Evolutionary conservation across 92 coral and sea anemone species (phyloP).

Genomic region (Nematostella vectensis): DNA sequence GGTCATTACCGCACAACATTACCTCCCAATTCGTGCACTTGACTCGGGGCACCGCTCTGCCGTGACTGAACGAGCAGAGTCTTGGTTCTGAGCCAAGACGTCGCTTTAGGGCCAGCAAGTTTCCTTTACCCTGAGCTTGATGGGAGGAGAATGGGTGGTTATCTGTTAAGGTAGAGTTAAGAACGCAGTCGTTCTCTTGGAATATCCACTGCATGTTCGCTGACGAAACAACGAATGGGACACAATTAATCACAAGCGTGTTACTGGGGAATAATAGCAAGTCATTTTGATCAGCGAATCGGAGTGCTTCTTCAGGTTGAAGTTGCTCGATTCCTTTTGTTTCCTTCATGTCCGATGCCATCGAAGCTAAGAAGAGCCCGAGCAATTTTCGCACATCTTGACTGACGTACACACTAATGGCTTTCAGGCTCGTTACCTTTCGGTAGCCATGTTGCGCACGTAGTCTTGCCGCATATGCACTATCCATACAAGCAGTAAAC

Average conservation of each 20-base stretch:
- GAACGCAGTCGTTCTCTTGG: slow-evolving; percentile 4
- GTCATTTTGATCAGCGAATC: neutral
- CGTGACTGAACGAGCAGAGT: slow-evolving; percentile 25
- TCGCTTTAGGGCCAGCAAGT: neutral
- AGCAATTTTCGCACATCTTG: slow-evolving; percentile 12
- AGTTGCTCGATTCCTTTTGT: neutral
- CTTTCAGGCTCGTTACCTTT: slow-evolving; percentile 8
- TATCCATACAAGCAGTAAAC: slow-evolving; percentile 8
- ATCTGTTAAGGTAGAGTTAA: neutral
- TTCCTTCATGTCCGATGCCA: neutral
- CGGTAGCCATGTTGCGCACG: slow-evolving; percentile 5
- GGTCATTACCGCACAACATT: slow-evolving; percentile 4
- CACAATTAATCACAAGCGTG: slow-evolving; percentile 3
- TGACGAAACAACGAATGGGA: neutral
- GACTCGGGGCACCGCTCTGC: slow-evolving; percentile 14
- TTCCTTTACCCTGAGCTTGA: neutral
- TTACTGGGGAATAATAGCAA: neutral
- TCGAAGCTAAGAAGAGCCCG: neutral
- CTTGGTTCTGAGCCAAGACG: neutral
- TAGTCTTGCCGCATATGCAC: neutral
- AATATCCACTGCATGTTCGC: slow-evolving; percentile 1
- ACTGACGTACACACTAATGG: slow-evolving; percentile 3
- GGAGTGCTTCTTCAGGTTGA: neutral
- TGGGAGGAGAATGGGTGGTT: neutral
- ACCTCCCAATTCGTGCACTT: slow-evolving; percentile 21